Conservation (phyloP, 2,888 invertebrate species). For the Zygogramma bicolorata region DNA sequence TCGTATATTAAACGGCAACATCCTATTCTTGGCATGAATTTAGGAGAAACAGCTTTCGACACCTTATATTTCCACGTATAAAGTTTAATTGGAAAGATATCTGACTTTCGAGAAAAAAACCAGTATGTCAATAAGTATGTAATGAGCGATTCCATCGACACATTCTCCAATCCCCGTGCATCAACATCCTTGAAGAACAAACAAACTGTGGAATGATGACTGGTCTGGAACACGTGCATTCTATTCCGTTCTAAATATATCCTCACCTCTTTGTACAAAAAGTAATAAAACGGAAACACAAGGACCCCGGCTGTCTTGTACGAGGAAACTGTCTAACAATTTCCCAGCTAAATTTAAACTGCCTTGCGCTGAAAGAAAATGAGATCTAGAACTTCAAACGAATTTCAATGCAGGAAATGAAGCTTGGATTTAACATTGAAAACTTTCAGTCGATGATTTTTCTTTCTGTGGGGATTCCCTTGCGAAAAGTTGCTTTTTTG, state of each 20-base stretch:
- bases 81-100: no score
- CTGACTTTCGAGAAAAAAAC: no score
- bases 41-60: no score
- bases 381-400: background rate
- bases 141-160: background rate
- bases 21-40: no score
- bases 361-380: background rate
- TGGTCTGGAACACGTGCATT: background rate
- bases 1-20: no score
- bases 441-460: no score
- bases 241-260: background rate
- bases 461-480: no score
- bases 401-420: background rate
- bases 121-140: no score
- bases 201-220: background rate
- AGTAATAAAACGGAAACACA: background rate
- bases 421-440: background rate
- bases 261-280: background rate
- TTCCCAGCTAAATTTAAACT: constrained; percentile 5
- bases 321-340: background rate
- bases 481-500: no score
- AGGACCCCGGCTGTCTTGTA: background rate
- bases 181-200: background rate
- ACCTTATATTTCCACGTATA: no score
- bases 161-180: background rate